Conservation (phyloP, 2,113 vertebrate genomes). For the Tylochromis polylepis region DNA sequence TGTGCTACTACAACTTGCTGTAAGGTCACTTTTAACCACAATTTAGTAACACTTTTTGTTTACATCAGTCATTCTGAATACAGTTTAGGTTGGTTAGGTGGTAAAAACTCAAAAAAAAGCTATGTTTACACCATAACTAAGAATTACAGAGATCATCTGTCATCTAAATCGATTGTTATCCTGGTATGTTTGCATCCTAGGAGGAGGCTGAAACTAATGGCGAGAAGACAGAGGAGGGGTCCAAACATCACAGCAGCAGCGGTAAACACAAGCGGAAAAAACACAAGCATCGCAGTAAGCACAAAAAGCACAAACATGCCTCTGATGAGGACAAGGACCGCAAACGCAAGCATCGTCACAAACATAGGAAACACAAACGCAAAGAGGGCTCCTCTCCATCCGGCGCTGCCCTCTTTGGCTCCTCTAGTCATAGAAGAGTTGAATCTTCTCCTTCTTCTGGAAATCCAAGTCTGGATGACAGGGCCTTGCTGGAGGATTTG, state of each 20-base stretch:
- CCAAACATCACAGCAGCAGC: slow-evolving; percentile 78
- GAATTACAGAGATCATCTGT: background rate
- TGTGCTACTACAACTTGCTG: background rate
- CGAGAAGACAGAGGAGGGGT: slow-evolving; percentile 77
- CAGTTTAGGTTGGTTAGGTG: background rate
- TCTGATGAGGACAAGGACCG: slow-evolving; percentile 91
- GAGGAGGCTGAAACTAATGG: slow-evolving; percentile 80
- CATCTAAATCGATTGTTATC: background rate
- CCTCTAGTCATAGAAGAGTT: slow-evolving; percentile 72
- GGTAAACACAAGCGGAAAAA: slow-evolving; percentile 98
- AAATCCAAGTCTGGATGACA: slow-evolving; percentile 91
- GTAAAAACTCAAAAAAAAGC: background rate
- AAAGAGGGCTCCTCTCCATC: slow-evolving; percentile 76
- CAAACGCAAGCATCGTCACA: slow-evolving; percentile 94
- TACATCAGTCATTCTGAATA: background rate
- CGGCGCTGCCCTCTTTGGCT: slow-evolving; percentile 3
- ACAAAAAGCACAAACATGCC: slow-evolving; percentile 96
- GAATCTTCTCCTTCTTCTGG: slow-evolving; percentile 84
- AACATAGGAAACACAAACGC: slow-evolving; percentile 96
- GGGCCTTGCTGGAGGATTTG: slow-evolving; percentile 93
- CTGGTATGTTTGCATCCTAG: background rate
- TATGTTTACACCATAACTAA: background rate
- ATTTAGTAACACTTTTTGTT: background rate
- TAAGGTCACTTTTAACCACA: background rate
- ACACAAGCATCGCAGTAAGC: slow-evolving; percentile 97